Evolutionary conservation across 1,140 invertebrate genomes (phyloP), one percentile per base, ranked within the genome.

Genomic region (Gryon sp.): DNA sequence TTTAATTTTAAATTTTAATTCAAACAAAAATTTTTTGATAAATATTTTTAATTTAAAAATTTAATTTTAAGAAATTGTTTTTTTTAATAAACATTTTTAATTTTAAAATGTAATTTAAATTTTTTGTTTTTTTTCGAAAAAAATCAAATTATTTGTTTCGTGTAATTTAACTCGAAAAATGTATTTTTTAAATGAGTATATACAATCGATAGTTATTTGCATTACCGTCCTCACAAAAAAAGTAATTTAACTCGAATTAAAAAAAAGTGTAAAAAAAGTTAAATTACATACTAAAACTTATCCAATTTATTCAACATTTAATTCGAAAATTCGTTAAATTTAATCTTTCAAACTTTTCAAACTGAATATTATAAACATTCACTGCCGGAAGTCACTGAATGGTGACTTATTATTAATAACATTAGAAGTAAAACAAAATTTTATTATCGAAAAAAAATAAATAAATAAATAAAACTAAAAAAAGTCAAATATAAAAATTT

Each of bases 361-460:
- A 34, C 11, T 9, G 11, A 45, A 26, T 40, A 2, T 30, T 43
- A 16, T 32, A 32, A 15, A 43, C 9, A 12, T 40, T 65, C 63
- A 66, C 63, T 66, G 63, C 63, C 63, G 63, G 38, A 16, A 46
- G 50, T 41, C 43, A 57, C 40, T 20, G 18, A 14, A 55, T 46
- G 38, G 46, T 43, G 11, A 18, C 32, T 46, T 40, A n/a, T 14
- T 12, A 34, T 38, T 1, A 20, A 36, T 55, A 66, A 53, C 60
- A 53, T 16, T 20, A 12, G 45, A 63, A 63, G 45, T 24, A 43
- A 20, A 30, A 4, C 2, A 34, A 38, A 24, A 2, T 4, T 22
- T n/a, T n/a, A n/a, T n/a, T n/a, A n/a, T n/a, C n/a, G n/a, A n/a
- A n/a, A n/a, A n/a, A n/a, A n/a, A n/a, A n/a, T n/a, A n/a, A n/a